A percentile compares a stretch with the other conserved stretches of the same genome.
Evolutionary conservation across 2,797 vertebrate species (phyloP).

Genomic region (Tenualosa thibaudeaui): DNA sequence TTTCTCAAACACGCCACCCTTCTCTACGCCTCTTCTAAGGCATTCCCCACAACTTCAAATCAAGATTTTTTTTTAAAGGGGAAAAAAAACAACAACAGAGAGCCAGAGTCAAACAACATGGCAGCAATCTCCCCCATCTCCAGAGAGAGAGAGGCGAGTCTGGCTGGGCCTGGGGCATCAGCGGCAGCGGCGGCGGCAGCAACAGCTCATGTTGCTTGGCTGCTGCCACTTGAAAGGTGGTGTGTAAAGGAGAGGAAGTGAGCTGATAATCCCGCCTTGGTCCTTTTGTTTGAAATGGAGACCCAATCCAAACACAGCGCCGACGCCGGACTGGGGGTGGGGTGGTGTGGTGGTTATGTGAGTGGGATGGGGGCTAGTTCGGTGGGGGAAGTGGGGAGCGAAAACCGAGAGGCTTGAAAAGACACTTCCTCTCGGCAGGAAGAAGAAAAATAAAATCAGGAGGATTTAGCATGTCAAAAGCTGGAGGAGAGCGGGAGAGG

Average conservation of each 20-base stretch:
- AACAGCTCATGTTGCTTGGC: constrained; percentile 57
- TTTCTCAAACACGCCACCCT: constrained; percentile 1
- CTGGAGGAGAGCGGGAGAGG: constrained; percentile 59
- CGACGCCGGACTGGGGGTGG: constrained; percentile 49
- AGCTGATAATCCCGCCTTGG: constrained; percentile 73
- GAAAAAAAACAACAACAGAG: constrained; percentile 2
- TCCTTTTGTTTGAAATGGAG: constrained; percentile 78
- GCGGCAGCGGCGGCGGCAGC: constrained; percentile 18
- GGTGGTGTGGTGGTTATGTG: too few relatives aligned
- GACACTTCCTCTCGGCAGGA: constrained; percentile 84
- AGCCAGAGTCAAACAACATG: constrained; percentile 38
- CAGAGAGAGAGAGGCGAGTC: background rate
- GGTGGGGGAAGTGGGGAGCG: constrained; percentile 66
- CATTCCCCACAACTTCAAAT: constrained; percentile 8
- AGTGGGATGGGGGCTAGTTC: background rate
- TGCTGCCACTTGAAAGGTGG: constrained; percentile 71
- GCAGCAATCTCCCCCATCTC: background rate
- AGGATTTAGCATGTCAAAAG: constrained; percentile 83
- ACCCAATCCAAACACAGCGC: constrained; percentile 79
- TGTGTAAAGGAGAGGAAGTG: constrained; percentile 70
- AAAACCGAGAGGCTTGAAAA: constrained; percentile 78
- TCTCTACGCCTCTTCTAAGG: background rate
- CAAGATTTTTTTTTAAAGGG: constrained; percentile 39
- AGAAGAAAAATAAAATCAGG: constrained; percentile 82
- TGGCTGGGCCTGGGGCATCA: background rate